These are phyloP conservation scores for Dasysyrphus tricinctus DNA, from an alignment of 2,888 invertebrate genomes.

Conservation along the genomic window DNA sequence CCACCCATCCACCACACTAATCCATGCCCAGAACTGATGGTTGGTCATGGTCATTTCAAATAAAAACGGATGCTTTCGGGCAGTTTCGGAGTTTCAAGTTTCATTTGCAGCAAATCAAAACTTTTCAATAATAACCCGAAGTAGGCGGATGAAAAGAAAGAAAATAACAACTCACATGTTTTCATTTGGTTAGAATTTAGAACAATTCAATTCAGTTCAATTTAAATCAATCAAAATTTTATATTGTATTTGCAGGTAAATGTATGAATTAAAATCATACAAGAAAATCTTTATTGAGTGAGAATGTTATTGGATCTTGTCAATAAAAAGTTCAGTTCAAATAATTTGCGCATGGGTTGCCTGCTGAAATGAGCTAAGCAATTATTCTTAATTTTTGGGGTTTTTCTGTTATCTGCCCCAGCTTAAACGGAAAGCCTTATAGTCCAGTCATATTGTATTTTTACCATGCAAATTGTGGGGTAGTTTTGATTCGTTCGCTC, in stretches of 20 bases:
- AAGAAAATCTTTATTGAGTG: neutral
- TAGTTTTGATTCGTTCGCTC: no score
- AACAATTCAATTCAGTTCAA: neutral
- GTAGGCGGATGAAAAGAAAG: neutral
- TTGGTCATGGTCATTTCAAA: conserved; percentile 70
- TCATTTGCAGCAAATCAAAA: conserved; percentile 71
- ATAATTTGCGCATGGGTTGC: no score
- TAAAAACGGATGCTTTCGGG: conserved; percentile 41
- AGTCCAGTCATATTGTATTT: no score
- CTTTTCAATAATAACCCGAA: conserved; percentile 65
- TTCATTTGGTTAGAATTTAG: conserved; percentile 29
- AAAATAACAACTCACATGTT: conserved; percentile 1
- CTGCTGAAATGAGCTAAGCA: no score
- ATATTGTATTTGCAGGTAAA: conserved; percentile 24
- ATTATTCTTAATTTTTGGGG: no score
- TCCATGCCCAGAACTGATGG: conserved; percentile 45
- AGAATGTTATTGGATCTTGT: neutral
- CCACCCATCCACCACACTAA: conserved; percentile 29
- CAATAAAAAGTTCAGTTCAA: neutral
- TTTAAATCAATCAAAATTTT: conserved; percentile 35
- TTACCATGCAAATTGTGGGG: no score
- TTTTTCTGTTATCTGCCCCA: no score
- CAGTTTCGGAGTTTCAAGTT: conserved; percentile 32
- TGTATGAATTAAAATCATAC: neutral
- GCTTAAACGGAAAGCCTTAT: no score